Percentiles rank a stretch among this genome's conserved stretches.
These are phyloP conservation scores for Orthonychiurus folsomi DNA, from an alignment of 2,888 invertebrate species.

Conservation along the genomic window DNA sequence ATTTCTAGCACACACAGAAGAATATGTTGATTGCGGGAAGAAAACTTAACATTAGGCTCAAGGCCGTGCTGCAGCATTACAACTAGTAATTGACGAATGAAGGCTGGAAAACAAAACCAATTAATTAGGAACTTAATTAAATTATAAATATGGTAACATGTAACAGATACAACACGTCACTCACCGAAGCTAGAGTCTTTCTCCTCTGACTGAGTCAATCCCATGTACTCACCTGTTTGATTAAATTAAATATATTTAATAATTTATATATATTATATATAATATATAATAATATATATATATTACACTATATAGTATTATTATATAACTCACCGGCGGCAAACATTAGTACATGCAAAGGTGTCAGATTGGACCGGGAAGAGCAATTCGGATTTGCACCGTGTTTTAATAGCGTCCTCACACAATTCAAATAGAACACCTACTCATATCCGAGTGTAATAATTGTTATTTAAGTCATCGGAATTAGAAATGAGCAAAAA, in stretches of 20 bases:
- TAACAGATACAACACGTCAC: background rate
- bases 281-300: too few species aligned
- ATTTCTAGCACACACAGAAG: slow-evolving; percentile 56
- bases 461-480: slow-evolving; percentile 4
- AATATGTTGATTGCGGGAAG: slow-evolving; percentile 55
- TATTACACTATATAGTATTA: too few species aligned
- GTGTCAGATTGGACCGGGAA: slow-evolving; percentile 58
- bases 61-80: slow-evolving; percentile 39
- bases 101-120: slow-evolving; percentile 44
- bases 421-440: slow-evolving; percentile 63
- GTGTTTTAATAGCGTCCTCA: slow-evolving; percentile 58
- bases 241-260: too few species aligned
- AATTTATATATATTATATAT: too few species aligned
- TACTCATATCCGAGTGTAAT: slow-evolving; percentile 40
- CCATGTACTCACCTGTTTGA: slow-evolving; percentile 65
- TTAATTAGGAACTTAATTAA: slow-evolving; percentile 17
- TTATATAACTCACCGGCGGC: too few species aligned
- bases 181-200: slow-evolving; percentile 55
- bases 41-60: slow-evolving; percentile 50
- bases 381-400: slow-evolving; percentile 67
- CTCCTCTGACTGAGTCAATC: slow-evolving; percentile 57
- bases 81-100: slow-evolving; percentile 59
- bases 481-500: too few species aligned
- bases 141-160: background rate
- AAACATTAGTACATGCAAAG: slow-evolving; percentile 60